Evolutionary conservation across 2,888 invertebrate genomes (phyloP).

Genomic region (Eupithecia vulgata): DNA sequence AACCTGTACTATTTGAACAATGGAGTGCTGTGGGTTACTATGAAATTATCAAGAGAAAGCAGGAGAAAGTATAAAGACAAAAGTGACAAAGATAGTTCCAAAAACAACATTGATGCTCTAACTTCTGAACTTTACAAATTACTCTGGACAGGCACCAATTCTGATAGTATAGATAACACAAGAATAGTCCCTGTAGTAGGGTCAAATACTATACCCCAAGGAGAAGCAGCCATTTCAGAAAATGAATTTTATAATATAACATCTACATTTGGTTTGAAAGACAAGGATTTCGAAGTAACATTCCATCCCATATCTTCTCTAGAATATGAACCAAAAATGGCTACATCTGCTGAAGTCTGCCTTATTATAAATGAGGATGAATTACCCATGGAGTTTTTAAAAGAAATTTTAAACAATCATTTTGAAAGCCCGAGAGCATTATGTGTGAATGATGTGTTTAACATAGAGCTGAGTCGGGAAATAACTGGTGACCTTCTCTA

Average conservation of each 20-base stretch:
- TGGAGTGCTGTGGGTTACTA: slow-evolving; percentile 72
- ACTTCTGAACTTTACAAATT: slow-evolving; percentile 73
- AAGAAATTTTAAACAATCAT: slow-evolving; percentile 86
- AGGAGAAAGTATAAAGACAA: slow-evolving; percentile 59
- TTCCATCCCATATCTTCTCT: slow-evolving; percentile 71
- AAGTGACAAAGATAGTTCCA: slow-evolving; percentile 49
- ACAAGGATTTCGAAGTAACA: slow-evolving; percentile 58
- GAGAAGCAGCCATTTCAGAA: slow-evolving; percentile 65
- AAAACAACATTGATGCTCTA: slow-evolving; percentile 64
- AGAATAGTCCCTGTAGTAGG: slow-evolving; percentile 73
- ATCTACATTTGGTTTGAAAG: slow-evolving; percentile 60
- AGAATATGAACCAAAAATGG: slow-evolving; percentile 73
- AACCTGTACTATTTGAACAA: slow-evolving; percentile 78
- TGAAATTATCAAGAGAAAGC: slow-evolving; percentile 62
- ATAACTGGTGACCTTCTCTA: slow-evolving; percentile 70
- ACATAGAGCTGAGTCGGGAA: slow-evolving; percentile 83
- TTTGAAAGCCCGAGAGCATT: slow-evolving; percentile 87
- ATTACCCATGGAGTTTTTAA: slow-evolving; percentile 78
- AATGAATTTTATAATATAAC: slow-evolving; percentile 68
- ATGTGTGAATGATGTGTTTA: slow-evolving; percentile 86
- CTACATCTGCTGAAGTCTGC: slow-evolving; percentile 69
- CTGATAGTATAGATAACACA: slow-evolving; percentile 55
- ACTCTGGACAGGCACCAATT: slow-evolving; percentile 59
- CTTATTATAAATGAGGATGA: slow-evolving; percentile 74
- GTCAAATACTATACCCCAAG: slow-evolving; percentile 59